Evolutionary conservation across 2,888 invertebrate species (phyloP), one percentile per base, ranked within the genome.

Genomic region (Tachina grossa): DNA sequence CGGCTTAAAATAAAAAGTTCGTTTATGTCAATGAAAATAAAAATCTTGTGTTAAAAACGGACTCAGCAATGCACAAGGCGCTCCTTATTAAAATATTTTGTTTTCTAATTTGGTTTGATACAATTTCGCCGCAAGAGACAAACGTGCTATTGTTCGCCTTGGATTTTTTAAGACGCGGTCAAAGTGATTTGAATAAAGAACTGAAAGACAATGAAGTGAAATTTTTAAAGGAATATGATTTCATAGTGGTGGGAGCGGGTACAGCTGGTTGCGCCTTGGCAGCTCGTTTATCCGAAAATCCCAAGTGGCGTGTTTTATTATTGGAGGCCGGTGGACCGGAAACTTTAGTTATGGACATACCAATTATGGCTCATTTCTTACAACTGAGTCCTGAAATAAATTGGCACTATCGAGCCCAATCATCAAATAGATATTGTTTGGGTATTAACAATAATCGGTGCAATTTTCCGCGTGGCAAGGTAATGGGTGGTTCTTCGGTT

Each of bases 401-500:
- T 90, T 97, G 97, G 97, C 95, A 94, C 86, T 97, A 97, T 91
- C 95, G 95, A 90, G 96, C 97, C 0, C 95, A 96, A 90, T 95
- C 96, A 0, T 96, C 96, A 3, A 92, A 94, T 13, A 94, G 92
- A 76, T 95, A 95, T 87, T 97, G 97, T 89, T 93, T 95, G 47
- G 96, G 96, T 9, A 95, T 97, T 93, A 94, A 95, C 79, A 94
- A 95, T 86, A 94, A 94, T 86, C 95, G 95, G 86, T 96, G 97
- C 90, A 95, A 95, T 87, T 96, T 95, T 95, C 97, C 97, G 0
- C 93, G 96, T 79, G 97, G 97, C 2, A 96, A 96, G 92, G 96
- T 96, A 0, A 94, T 97, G 90, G 97, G 97, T 6, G 97, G 97
- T 1, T 95, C 95, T 10, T 96, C 96, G 88, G 95, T 96, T 0